Evolutionary conservation across 92 coral and sea anemone species (phyloP), one percentile per base, ranked within the genome.

Genomic region (Bergia sp.): DNA sequence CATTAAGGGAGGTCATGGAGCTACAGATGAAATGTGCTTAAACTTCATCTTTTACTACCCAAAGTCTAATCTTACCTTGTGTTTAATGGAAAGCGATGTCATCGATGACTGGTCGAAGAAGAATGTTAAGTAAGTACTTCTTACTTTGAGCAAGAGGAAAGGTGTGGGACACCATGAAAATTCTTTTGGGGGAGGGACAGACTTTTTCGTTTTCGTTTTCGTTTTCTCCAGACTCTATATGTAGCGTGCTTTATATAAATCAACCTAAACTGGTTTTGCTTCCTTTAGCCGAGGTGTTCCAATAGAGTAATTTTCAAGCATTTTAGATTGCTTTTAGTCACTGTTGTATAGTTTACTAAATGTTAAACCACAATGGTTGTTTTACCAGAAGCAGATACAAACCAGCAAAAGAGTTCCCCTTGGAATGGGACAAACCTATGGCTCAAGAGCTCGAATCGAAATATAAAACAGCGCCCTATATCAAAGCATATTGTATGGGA

Each of bases 11-110:
- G 93, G 93, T 2, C 84, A 74, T 10, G 49, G 65, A 5, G 89
- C 91, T 18, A 23, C 1, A 11, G 88, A 91, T 0, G 93, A 91
- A 45, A 91, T 91, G 93, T 91, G 93, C 61, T 53, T 91, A 23
- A 58, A 89, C 9, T 91, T 82, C 53, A 80, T 88, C n/a, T 10
- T 91, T 80, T 91, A 91, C 65, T 91, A 91, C 69, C 93, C 93
- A 1, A 79, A 43, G 66, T 81, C 89, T 4, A 76, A 82, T 37
- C 81, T 91, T 2, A 66, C 88, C 18, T 41, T 9, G 65, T 91
- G 93, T 61, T 81, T 81, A 69, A 37, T 41, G 89, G 88, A 88
- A 57, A 55, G 49, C 4, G 90, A 90, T 23, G 4, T 20, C 18
- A 43, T 45, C 73, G 12, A 64, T 38, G 49, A 42, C 2, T 57